A percentile compares a stretch with the other conserved stretches of the same genome.
These are phyloP conservation scores for Clitarchus hookeri DNA, from an alignment of 2,888 invertebrate species.

Conservation along the genomic window DNA sequence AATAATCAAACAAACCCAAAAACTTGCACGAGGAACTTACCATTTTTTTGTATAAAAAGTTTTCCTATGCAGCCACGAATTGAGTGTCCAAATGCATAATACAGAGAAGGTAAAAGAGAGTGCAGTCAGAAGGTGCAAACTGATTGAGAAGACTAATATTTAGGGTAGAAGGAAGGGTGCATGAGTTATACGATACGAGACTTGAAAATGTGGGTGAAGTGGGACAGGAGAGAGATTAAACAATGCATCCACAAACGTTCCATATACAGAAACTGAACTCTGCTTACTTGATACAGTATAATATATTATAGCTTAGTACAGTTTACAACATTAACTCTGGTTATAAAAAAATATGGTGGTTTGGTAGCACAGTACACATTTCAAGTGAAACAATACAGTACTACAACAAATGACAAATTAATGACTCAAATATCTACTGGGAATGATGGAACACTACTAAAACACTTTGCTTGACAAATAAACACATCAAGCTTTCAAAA, in stretches of 20 bases:
- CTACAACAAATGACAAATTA: background rate
- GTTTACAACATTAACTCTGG: background rate
- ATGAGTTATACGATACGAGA: slow-evolving; percentile 18
- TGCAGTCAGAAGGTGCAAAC: slow-evolving; percentile 44
- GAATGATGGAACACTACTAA: background rate
- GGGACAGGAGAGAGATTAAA: slow-evolving; percentile 8
- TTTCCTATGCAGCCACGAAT: slow-evolving; percentile 45
- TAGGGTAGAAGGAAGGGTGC: slow-evolving; percentile 33
- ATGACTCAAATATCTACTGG: background rate
- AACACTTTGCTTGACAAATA: slow-evolving; percentile 8
- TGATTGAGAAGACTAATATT: slow-evolving; percentile 38
- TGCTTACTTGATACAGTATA: slow-evolving; percentile 14
- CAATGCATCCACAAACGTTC: slow-evolving; percentile 24
- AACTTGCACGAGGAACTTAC: slow-evolving; percentile 45
- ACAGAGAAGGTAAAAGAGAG: slow-evolving; percentile 41
- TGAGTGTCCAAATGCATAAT: slow-evolving; percentile 44
- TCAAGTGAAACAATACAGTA: background rate
- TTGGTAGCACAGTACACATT: slow-evolving; percentile 1
- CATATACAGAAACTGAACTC: slow-evolving; percentile 10
- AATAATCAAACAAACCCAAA: slow-evolving; percentile 36
- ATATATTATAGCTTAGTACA: background rate
- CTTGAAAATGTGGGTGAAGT: background rate
- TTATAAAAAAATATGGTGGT: background rate
- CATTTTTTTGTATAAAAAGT: slow-evolving; percentile 46
- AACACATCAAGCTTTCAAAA: background rate